These are phyloP conservation scores for Deladenus siricidicola DNA, from an alignment of 2,888 invertebrate genomes.

Conservation along the genomic window DNA sequence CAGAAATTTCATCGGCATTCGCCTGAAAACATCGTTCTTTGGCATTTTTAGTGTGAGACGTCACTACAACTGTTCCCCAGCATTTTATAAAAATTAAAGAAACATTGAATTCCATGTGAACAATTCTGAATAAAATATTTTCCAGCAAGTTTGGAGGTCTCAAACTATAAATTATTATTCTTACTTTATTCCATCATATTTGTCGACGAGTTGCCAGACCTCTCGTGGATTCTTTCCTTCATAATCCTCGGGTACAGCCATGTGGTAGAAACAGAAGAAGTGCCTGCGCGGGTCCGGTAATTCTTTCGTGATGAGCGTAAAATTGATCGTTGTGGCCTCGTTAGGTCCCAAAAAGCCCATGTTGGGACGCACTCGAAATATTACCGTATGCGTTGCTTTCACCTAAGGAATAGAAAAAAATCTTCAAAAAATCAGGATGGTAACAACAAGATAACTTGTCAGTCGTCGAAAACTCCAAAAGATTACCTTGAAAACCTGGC, in stretches of 20 bases:
- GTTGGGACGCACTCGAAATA: conserved; percentile 28
- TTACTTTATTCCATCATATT: too few relatives aligned
- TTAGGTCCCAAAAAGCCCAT: conserved; percentile 36
- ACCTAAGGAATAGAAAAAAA: conserved; percentile 23
- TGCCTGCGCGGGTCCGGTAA: conserved; percentile 25
- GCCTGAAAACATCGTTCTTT: conserved; percentile 37
- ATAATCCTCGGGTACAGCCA: conserved; percentile 21
- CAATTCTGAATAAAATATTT: too few relatives aligned
- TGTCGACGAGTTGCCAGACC: too few relatives aligned
- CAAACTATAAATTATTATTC: too few relatives aligned
- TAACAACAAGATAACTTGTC: too few relatives aligned
- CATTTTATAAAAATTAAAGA: too few relatives aligned
- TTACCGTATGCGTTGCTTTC: conserved; percentile 22
- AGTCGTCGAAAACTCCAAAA: too few relatives aligned
- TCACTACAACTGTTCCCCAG: too few relatives aligned
- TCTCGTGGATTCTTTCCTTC: conserved; percentile 22
- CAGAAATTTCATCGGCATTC: conserved; percentile 23
- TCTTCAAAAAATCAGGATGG: too few relatives aligned
- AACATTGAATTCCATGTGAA: too few relatives aligned
- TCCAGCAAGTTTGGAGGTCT: too few relatives aligned
- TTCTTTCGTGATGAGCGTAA: conserved; percentile 26
- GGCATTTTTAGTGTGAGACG: conserved; percentile 20
- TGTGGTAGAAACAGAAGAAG: conserved; percentile 43
- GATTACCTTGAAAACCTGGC: conserved; percentile 25
- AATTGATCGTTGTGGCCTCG: conserved; percentile 23